Conservation (phyloP, 2,888 invertebrate genomes). For the Acleris emargana region DNA sequence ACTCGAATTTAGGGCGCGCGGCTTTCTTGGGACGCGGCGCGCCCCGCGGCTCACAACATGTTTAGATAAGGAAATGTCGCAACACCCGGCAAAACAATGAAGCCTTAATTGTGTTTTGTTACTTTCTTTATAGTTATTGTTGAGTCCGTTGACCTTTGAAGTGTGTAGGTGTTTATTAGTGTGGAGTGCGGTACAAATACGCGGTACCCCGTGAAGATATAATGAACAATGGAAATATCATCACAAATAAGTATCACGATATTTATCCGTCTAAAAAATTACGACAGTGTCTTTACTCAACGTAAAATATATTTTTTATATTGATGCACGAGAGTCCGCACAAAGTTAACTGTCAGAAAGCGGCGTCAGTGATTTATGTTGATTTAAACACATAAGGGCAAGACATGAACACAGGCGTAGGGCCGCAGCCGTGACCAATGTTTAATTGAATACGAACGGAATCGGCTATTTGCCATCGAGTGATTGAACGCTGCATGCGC, state of each 20-base stretch:
- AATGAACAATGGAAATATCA: slow-evolving; percentile 27
- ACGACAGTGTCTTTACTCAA: too few relatives aligned
- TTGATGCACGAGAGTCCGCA: too few relatives aligned
- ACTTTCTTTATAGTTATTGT: slow-evolving; percentile 59
- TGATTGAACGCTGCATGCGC: slow-evolving; percentile 55
- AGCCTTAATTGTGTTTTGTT: slow-evolving; percentile 70
- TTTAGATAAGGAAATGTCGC: slow-evolving; percentile 73
- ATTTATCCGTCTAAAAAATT: neutral
- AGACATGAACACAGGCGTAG: slow-evolving; percentile 57
- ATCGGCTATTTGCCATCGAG: slow-evolving; percentile 63
- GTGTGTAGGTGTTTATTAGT: slow-evolving; percentile 54
- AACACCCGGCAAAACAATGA: slow-evolving; percentile 74
- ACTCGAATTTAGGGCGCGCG: slow-evolving; percentile 53
- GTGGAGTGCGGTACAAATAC: slow-evolving; percentile 35
- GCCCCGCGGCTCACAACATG: slow-evolving; percentile 52
- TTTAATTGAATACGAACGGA: slow-evolving; percentile 67
- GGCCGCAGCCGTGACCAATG: slow-evolving; percentile 67
- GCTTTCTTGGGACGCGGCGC: slow-evolving; percentile 51
- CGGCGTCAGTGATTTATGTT: slow-evolving; percentile 59
- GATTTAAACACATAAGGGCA: slow-evolving; percentile 64
- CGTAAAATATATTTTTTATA: too few relatives aligned
- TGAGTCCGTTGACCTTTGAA: slow-evolving; percentile 61
- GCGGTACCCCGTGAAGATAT: slow-evolving; percentile 4
- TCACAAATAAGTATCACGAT: neutral
- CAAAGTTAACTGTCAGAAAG: neutral